These are phyloP conservation scores for Muscicapa striata DNA, from an alignment of 2,797 vertebrate genomes.

Conservation along the genomic window DNA sequence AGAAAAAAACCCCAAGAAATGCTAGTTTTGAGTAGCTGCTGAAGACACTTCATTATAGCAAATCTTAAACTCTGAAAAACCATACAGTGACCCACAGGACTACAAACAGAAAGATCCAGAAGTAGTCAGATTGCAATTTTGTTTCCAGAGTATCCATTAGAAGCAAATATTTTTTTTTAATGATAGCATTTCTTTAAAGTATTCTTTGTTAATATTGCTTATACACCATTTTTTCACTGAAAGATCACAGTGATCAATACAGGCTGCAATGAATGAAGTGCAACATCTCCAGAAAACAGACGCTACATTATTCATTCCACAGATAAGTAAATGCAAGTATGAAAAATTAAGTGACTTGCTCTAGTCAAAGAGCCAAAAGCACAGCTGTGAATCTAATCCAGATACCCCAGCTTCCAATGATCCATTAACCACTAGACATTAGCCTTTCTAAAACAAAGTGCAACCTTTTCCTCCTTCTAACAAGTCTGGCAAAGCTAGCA, in stretches of 20 bases:
- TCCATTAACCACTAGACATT: conserved; percentile 6
- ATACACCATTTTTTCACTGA: background rate
- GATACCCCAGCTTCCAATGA: background rate
- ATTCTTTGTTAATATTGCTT: background rate
- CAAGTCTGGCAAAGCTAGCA: background rate
- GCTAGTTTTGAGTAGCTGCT: conserved; percentile 45
- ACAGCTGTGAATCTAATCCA: conserved; percentile 59
- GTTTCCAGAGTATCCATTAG: background rate
- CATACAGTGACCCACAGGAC: background rate
- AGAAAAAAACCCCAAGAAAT: conserved; percentile 15
- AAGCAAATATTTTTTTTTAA: background rate
- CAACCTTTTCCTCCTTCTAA: background rate
- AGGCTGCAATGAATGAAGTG: background rate
- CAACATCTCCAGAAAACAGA: conserved; percentile 37
- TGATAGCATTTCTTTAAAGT: background rate
- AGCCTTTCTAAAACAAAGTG: background rate
- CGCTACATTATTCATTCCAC: conserved; percentile 1
- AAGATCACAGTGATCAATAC: background rate
- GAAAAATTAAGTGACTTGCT: conserved; percentile 59
- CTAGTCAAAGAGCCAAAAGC: conserved; percentile 43
- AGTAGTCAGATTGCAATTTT: background rate
- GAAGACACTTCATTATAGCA: conserved; percentile 40
- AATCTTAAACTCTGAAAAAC: conserved; percentile 32
- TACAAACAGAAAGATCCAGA: background rate
- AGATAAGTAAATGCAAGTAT: conserved; percentile 47